phyloP scores from a whole-genome alignment of 2,113 vertebrate species.

The Phrynosoma blainvillii region DNA sequence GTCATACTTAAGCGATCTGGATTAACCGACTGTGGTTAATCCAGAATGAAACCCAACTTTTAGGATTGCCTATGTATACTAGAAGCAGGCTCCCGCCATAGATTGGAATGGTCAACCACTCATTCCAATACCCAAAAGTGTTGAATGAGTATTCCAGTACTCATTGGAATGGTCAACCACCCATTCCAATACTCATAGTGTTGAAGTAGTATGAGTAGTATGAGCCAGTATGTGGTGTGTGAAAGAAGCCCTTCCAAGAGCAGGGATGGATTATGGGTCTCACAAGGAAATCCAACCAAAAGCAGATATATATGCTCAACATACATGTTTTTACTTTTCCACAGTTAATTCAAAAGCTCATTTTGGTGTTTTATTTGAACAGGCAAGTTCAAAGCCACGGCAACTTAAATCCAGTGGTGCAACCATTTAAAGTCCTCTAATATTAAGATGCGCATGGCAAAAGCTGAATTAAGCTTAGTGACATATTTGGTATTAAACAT shows the following conservation, averaged over 20 bases:
- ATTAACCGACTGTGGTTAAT: no score
- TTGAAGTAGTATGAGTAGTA: no score
- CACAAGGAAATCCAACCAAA: background rate
- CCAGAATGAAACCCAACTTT: no score
- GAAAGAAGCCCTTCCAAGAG: background rate
- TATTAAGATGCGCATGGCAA: background rate
- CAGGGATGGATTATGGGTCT: background rate
- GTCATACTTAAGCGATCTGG: no score
- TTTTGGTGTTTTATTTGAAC: constrained; percentile 21
- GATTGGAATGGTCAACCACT: no score
- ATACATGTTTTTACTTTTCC: background rate
- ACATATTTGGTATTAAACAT: background rate
- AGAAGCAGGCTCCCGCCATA: no score
- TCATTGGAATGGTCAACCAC: no score
- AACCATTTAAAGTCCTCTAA: background rate
- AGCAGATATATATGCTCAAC: no score
- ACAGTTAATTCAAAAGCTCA: constrained; percentile 7
- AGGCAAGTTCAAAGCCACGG: background rate
- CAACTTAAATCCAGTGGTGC: background rate
- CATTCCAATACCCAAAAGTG: no score
- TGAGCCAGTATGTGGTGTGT: background rate
- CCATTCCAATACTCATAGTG: no score
- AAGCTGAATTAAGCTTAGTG: background rate
- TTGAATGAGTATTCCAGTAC: no score
- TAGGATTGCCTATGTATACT: no score